Evolutionary conservation across 2,797 vertebrate species (phyloP).

Genomic region (Acrossocheilus fasciatus): DNA sequence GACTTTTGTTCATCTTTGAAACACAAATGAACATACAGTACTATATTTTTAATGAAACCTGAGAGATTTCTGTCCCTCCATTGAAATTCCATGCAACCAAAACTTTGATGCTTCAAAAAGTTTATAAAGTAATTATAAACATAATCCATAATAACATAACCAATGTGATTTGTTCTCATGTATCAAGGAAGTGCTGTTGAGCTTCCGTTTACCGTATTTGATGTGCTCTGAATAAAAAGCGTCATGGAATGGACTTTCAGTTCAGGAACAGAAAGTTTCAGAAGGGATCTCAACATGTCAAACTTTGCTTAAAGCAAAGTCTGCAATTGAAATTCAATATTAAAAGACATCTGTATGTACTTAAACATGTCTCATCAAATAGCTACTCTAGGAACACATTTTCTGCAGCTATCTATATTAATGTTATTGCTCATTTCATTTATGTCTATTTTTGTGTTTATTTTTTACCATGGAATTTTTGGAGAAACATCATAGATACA

Average conservation of each 20-base stretch:
- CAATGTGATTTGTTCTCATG: neutral
- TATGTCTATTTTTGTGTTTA: neutral
- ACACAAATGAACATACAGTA: neutral
- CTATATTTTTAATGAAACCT: neutral
- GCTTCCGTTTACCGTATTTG: neutral
- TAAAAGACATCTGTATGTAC: neutral
- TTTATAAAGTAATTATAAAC: neutral
- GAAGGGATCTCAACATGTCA: neutral
- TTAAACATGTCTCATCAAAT: neutral
- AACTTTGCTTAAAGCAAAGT: neutral
- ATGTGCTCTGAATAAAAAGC: neutral
- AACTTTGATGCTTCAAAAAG: neutral
- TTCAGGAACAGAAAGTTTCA: neutral
- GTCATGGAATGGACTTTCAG: neutral
- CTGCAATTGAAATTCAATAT: neutral
- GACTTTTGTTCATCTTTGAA: neutral
- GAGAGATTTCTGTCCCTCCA: neutral
- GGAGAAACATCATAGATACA: neutral
- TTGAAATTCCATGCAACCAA: neutral
- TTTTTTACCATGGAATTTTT: neutral
- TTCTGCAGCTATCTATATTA: neutral
- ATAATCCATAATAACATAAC: neutral
- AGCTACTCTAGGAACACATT: neutral
- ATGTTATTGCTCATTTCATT: neutral
- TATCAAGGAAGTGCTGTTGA: neutral